Evolutionary conservation across 2,113 vertebrate species (phyloP).

Genomic region (Tragelaphus scriptus): DNA sequence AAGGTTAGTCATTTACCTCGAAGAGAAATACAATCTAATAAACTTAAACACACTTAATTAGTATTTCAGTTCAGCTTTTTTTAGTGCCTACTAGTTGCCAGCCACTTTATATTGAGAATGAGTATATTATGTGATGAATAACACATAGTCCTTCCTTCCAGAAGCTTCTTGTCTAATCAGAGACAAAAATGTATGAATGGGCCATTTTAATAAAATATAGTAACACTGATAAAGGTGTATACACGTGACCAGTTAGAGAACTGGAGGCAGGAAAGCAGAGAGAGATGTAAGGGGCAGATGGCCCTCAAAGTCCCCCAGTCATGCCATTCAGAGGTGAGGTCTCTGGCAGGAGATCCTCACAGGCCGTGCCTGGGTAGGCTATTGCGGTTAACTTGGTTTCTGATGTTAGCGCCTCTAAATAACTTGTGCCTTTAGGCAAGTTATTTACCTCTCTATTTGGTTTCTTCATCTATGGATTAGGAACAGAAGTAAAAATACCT

Average conservation of each 20-base stretch:
- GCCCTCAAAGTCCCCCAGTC: not conserved
- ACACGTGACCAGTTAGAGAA: not conserved
- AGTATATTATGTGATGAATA: not conserved
- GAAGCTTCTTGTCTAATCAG: not conserved
- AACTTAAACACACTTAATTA: not conserved
- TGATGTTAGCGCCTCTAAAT: not conserved
- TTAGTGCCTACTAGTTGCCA: not conserved
- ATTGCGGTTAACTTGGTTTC: not conserved
- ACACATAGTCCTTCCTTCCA: not conserved
- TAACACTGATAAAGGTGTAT: not conserved
- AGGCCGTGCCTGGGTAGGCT: not conserved
- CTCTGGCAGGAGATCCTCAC: too few relatives aligned
- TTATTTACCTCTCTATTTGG: not conserved
- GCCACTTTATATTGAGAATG: not conserved
- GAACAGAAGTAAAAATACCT: not conserved
- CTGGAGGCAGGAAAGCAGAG: not conserved
- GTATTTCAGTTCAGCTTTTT: not conserved
- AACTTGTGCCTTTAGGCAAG: not conserved
- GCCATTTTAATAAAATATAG: not conserved
- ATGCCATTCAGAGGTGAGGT: not conserved
- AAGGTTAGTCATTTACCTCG: not conserved
- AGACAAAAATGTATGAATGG: not conserved
- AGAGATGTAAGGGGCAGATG: not conserved
- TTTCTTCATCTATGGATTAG: not conserved
- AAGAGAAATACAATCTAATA: not conserved